Evolutionary conservation across 1,140 invertebrate genomes (phyloP), one percentile per base, ranked within the genome.

Genomic region (Harlomillsia oculata): DNA sequence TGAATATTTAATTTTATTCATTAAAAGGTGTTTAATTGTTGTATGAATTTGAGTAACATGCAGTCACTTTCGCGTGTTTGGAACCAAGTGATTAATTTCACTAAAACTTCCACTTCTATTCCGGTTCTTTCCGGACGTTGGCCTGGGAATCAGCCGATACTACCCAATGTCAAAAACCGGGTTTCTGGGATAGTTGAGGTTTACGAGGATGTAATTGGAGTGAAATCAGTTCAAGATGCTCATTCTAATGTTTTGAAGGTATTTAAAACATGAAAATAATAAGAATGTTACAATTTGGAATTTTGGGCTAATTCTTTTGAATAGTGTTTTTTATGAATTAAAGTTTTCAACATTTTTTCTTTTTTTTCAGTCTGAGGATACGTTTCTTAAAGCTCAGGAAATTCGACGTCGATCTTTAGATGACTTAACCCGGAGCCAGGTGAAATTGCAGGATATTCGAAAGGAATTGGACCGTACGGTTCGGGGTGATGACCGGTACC

Each of bases 401-500:
- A 64, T 70, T 29, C 69, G 83, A 34, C 69, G 82, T 39, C 74
- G 78, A 20, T 69, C 77, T 16, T 79, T 79, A 28, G 68, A 71
- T 11, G 68, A 77, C 58, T 61, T 85, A 20, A 70, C 73, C 9
- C 64, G 66, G 11, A 70, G 83, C 9, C 81, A 85, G 57, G 69
- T 71, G 18, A 74, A 78, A 46, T 68, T 85, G 8, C 80, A 82
- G 65, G 78, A 81, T 32, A 70, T 85, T 3, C 77, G 81, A 62
- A 72, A 73, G 2, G 82, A 85, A 67, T 75, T 85, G 68, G 81
- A 84, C 59, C 80, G 80, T 62, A 81, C 79, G 2, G 74, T 77
- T 62, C 74, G 83, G 57, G 80, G 81, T 2, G 82, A 85, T 65
- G 77, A 82, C 52, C 77, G 78, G 62, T 84, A 83, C 67, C 69